A percentile compares a stretch with the other conserved stretches of the same genome.
phyloP scores from a whole-genome alignment of 2,888 invertebrate genomes.

The Heteromyza rotundicornis region DNA sequence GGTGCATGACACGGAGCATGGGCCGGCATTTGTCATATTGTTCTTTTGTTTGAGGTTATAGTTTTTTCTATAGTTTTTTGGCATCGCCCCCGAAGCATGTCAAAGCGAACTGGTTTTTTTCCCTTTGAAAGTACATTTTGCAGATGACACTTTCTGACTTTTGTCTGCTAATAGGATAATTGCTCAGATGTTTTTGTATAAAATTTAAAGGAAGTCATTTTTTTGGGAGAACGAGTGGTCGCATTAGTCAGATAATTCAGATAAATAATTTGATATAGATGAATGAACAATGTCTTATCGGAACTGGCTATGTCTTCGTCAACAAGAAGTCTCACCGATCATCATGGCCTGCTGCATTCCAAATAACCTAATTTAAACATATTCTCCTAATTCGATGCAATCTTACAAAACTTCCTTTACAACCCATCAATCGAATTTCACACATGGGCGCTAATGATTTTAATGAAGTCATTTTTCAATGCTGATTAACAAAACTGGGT shows the following conservation, averaged over 20 bases:
- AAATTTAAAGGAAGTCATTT: too few relatives aligned
- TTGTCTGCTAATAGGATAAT: constrained; percentile 44
- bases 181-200: constrained; percentile 26
- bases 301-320: too few relatives aligned
- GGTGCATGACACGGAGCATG: background rate
- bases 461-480: constrained; percentile 58
- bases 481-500: constrained; percentile 50
- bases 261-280: too few relatives aligned
- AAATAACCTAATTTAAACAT: too few relatives aligned
- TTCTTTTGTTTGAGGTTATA: background rate
- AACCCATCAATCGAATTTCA: constrained; percentile 51
- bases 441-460: constrained; percentile 58
- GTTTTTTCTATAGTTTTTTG: constrained; percentile 8
- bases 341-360: too few relatives aligned
- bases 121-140: constrained; percentile 4
- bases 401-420: too few relatives aligned
- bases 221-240: too few relatives aligned
- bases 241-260: too few relatives aligned
- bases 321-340: too few relatives aligned
- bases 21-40: constrained; percentile 10
- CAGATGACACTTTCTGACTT: constrained; percentile 35
- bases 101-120: background rate
- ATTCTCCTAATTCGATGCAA: too few relatives aligned
- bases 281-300: too few relatives aligned
- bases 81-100: constrained; percentile 39